A percentile compares a stretch with the other conserved stretches of the same genome.
These are phyloP conservation scores for Papilio demoleus DNA, from an alignment of 2,888 invertebrate species.

Conservation along the genomic window DNA sequence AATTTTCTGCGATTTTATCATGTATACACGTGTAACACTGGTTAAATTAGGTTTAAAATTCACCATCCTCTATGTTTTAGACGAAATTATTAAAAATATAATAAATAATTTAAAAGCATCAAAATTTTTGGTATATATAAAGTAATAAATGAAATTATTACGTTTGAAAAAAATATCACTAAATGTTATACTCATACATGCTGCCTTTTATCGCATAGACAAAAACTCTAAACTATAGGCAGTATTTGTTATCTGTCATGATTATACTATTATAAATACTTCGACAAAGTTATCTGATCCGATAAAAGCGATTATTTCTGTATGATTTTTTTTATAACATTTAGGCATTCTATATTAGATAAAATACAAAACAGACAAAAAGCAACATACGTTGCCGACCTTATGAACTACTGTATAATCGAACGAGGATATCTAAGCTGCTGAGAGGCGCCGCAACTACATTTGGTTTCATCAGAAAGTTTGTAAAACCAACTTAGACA, in stretches of 20 bases:
- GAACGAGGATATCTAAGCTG: no score
- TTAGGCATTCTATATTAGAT: no score
- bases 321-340: no score
- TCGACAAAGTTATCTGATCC: no score
- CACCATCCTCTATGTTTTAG: background rate
- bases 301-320: no score
- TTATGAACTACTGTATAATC: no score
- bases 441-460: no score
- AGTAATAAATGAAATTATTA: background rate
- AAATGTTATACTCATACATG: background rate
- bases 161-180: background rate
- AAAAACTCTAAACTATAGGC: constrained; percentile 9
- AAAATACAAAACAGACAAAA: no score
- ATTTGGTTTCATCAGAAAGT: no score
- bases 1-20: background rate
- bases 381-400: no score
- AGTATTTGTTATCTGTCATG: background rate
- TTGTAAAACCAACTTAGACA: no score
- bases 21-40: background rate
- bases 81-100: background rate
- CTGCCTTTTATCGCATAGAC: constrained; percentile 2
- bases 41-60: background rate
- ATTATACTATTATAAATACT: background rate
- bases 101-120: constrained; percentile 9
- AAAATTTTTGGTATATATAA: constrained; percentile 14